Base-by-base conservation (phyloP, 2,113 vertebrate genomes). In the Panthera leo region DNA sequence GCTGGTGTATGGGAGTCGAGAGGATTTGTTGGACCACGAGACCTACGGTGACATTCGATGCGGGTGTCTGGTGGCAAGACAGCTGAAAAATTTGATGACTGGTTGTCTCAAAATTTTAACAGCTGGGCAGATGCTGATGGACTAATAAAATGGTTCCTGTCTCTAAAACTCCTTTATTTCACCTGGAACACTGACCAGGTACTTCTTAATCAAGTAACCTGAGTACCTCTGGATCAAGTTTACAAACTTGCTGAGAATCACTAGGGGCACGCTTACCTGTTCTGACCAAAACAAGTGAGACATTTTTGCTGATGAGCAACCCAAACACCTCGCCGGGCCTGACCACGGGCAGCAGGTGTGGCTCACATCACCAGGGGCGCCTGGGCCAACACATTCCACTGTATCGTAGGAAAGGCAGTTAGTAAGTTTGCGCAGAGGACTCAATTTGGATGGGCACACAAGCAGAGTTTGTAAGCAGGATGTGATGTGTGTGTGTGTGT, bases 321-420 rank as follows among this genome's bases (percentile, higher is more conserved):
- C 10, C 36, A 25, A 7, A 0, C 0, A 5, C 19, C 80, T 31
- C 7, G 0, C 2, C 0, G 12, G 23, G 45, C 55, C 0, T 3
- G 16, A 34, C 29, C n/a, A 31, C 4, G 0, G 34, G 73, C 19
- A 21, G 42, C 10, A 13, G 36, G 90, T 15, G 31, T 25, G 76
- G 48, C 80, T 95, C 86, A 14, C 7, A 2, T 13, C 75, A 8
- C 31, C 27, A 65, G 61, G 36, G 15, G 13, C 6, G 4, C 10
- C 5, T 1, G 58, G 45, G 80, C 25, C 14, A 42, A 53, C 2
- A 11, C 0, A 27, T 36, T 53, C 5, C 4, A 0, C 7, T 1
- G 18, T 45, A 45, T 45, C 8, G 7, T 1, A 58, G 0, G 5
- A 4, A 45, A 39, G 67, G 1, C 70, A 70, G 55, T 14, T 31